These are phyloP conservation scores for Ashinkailepas kermadecensis DNA, from an alignment of 2,888 invertebrate species.

Conservation along the genomic window DNA sequence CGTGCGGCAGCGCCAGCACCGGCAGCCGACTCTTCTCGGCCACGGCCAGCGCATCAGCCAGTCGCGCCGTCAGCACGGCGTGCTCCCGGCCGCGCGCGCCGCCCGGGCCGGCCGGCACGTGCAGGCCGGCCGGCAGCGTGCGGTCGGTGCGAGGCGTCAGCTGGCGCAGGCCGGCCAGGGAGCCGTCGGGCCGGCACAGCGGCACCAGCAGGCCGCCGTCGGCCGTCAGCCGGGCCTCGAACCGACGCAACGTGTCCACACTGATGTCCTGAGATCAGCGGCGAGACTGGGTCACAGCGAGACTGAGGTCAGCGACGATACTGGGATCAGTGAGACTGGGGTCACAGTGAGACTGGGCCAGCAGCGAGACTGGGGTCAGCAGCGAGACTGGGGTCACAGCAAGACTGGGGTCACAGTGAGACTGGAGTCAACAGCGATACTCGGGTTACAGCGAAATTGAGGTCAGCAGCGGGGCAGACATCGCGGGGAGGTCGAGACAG, in stretches of 20 bases:
- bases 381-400: background rate
- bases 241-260: background rate
- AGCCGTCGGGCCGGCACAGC: conserved; percentile 10
- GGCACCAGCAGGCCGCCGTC: conserved; percentile 13
- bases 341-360: background rate
- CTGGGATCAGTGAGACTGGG: background rate
- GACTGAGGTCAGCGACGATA: background rate
- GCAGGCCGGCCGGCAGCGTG: background rate
- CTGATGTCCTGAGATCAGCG: background rate
- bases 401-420: background rate
- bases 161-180: background rate
- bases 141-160: background rate
- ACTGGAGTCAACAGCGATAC: background rate
- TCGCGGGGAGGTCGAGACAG: no score
- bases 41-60: conserved; percentile 6
- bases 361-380: background rate
- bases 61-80: background rate
- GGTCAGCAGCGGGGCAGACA: no score
- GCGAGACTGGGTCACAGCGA: background rate
- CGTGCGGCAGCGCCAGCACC: conserved; percentile 13
- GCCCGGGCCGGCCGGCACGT: conserved; percentile 1
- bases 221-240: background rate
- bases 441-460: background rate
- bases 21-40: background rate
- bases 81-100: background rate